Evolutionary conservation across 2,113 vertebrate species (phyloP), one percentile per base, ranked within the genome.

Genomic region (Corydoras sp.): DNA sequence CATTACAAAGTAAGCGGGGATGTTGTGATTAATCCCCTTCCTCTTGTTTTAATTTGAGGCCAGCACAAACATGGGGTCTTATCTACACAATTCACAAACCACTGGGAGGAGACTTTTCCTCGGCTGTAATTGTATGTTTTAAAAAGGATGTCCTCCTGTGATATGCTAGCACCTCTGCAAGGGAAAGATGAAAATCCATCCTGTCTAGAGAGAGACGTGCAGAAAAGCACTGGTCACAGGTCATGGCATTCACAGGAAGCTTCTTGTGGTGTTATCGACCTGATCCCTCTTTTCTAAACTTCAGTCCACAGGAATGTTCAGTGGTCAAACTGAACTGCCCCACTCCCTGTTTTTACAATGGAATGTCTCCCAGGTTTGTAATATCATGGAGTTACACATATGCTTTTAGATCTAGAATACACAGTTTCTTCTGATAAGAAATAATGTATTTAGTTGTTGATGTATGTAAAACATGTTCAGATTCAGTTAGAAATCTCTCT

Each of bases 1-100:
- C 32, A 56, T 55, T 58, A n/a, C 15, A 68, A 74, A 29, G 51
- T 11, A 67, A 71, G 43, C 53, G 55, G 29, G 60, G 24, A 70
- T 62, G 68, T 18, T 7, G 29, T 15, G 18, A 59, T 68, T 35
- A 65, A 51, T 71, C 63, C 67, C 49, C 24, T 59, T 59, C 55
- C 43, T 48, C 56, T n/a, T 71, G 64, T 69, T 78, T 81, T 61
- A 9, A 67, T 64, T 67, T 32, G 30, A 0, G 59, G 82, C 85
- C 85, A 87, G 83, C 64, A 80, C 76, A 86, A 89, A 88, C 81
- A 89, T 79, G 81, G 83, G 81, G 79, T 81, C 29, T 83, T 80
- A 83, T 83, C 77, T 49, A 64, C 13, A 56, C 49, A 15, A 68
- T 58, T 79, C 30, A 64, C 14, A 58, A 68, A 75, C 72, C 75